phyloP scores from a whole-genome alignment of 2,888 invertebrate species.

The Pimpla rufipes region DNA sequence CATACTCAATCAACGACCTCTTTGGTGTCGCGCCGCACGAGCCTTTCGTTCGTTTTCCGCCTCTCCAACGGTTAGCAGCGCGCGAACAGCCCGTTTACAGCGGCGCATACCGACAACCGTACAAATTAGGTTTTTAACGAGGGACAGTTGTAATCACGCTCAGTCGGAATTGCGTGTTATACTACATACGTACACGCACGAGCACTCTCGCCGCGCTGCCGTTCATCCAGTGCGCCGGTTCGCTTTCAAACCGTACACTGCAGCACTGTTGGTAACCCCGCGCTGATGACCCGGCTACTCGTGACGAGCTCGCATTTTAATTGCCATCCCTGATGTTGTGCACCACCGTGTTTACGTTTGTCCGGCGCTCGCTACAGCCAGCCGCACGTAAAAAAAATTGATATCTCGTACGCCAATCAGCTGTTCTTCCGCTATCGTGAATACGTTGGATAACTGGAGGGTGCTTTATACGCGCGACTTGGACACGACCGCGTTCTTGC shows the following conservation, averaged over 20 bases:
- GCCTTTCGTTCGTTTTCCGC: slow-evolving; percentile 13
- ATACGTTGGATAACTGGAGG: neutral
- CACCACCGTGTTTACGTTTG: slow-evolving; percentile 38
- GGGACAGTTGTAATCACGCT: slow-evolving; percentile 73
- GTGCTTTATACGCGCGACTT: neutral
- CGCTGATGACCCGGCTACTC: slow-evolving; percentile 49
- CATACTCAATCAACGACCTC: neutral
- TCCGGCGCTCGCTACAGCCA: slow-evolving; percentile 13
- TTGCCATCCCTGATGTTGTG: slow-evolving; percentile 62
- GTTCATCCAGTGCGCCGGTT: slow-evolving; percentile 38
- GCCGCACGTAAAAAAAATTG: slow-evolving; percentile 45
- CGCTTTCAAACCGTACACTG: neutral
- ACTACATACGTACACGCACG: slow-evolving; percentile 67
- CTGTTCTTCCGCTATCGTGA: neutral
- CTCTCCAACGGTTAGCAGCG: neutral
- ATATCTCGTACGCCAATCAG: slow-evolving; percentile 51
- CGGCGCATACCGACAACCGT: slow-evolving; percentile 65
- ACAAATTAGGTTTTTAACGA: slow-evolving; percentile 76
- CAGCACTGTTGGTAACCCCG: slow-evolving; percentile 35
- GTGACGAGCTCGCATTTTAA: slow-evolving; percentile 64
- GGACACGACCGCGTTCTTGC: neutral
- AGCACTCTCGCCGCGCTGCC: slow-evolving; percentile 49
- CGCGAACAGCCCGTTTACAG: slow-evolving; percentile 50
- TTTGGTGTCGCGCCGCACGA: slow-evolving; percentile 4
- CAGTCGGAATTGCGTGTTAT: slow-evolving; percentile 69